Conservation (phyloP, 2,888 invertebrate genomes). For the Lutraria lutraria region DNA sequence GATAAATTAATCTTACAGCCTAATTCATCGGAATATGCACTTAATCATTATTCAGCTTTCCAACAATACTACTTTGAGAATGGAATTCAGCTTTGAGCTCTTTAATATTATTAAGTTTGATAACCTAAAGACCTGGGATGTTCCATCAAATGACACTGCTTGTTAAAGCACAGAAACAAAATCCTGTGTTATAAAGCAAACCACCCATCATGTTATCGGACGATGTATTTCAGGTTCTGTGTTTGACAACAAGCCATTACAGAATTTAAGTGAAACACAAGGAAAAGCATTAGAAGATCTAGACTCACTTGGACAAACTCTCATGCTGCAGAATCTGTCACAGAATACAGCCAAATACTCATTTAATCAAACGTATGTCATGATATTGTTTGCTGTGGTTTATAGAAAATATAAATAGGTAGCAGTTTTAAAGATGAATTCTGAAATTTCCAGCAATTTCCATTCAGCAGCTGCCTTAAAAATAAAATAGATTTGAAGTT, state of each 20-base stretch:
- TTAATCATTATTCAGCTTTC: too few species aligned
- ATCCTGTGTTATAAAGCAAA: too few species aligned
- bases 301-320: constrained; percentile 93
- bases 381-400: not conserved
- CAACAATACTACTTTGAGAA: too few species aligned
- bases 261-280: constrained; percentile 49
- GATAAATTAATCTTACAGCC: too few species aligned
- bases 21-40: too few species aligned
- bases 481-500: not conserved
- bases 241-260: constrained; percentile 24
- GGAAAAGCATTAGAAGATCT: constrained; percentile 91
- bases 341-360: constrained; percentile 56
- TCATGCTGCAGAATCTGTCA: constrained; percentile 88
- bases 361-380: constrained; percentile 48
- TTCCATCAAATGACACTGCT: too few species aligned
- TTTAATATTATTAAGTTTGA: too few species aligned
- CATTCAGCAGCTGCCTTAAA: not conserved
- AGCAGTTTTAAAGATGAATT: not conserved
- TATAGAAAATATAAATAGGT: not conserved
- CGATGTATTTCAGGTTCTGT: constrained; percentile 38
- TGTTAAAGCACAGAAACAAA: too few species aligned
- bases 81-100: too few species aligned
- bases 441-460: not conserved
- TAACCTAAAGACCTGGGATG: too few species aligned
- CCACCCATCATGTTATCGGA: too few species aligned